phyloP scores from a whole-genome alignment of 1,140 invertebrate genomes.

The Drosophila mojavensis region DNA sequence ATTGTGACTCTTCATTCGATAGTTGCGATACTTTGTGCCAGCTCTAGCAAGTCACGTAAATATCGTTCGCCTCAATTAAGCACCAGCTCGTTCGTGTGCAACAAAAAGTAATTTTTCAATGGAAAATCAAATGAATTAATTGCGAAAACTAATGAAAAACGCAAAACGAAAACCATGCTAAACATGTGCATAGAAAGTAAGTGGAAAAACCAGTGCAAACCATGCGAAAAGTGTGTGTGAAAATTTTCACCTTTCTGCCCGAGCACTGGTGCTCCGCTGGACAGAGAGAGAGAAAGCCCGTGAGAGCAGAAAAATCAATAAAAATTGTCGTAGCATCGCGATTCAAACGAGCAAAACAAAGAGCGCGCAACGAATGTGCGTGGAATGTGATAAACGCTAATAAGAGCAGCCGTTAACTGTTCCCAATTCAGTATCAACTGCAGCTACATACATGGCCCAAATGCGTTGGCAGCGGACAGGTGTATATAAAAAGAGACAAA shows the following conservation, averaged over 20 bases:
- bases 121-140: constrained; percentile 34
- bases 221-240: constrained; percentile 40
- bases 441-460: constrained; percentile 42
- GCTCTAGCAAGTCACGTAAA: constrained; percentile 21
- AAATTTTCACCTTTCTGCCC: constrained; percentile 52
- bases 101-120: constrained; percentile 38
- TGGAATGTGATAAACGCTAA: constrained; percentile 26
- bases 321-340: constrained; percentile 72
- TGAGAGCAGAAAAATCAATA: constrained; percentile 65
- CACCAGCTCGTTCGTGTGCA: constrained; percentile 25
- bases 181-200: constrained; percentile 38
- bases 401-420: constrained; percentile 51
- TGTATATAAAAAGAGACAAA: not conserved
- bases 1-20: not conserved
- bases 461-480: constrained; percentile 53
- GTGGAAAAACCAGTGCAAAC: constrained; percentile 11
- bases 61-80: constrained; percentile 31
- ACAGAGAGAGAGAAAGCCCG: constrained; percentile 1
- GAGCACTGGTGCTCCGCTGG: constrained; percentile 46
- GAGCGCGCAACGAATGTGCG: constrained; percentile 46
- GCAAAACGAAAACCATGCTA: constrained; percentile 24
- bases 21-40: constrained; percentile 18
- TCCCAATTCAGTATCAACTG: constrained; percentile 4
- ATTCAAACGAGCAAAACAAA: constrained; percentile 76
- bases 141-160: constrained; percentile 19